phyloP scores from a whole-genome alignment of 2,888 invertebrate species.

The Furcula furcula region DNA sequence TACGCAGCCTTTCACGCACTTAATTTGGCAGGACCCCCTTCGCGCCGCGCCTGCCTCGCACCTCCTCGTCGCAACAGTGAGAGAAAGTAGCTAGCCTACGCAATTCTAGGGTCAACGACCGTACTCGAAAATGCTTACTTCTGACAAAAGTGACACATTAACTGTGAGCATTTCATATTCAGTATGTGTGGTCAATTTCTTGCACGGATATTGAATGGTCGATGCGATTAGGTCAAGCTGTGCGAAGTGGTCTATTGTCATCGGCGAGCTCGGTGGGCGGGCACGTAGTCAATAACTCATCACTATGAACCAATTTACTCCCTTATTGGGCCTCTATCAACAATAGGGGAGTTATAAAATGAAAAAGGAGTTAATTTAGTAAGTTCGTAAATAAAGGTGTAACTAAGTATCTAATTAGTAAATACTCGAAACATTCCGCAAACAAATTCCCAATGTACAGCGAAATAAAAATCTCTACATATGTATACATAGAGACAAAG shows the following conservation, averaged over 20 bases:
- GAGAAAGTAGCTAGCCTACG: conserved; percentile 82
- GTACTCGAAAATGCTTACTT: conserved; percentile 77
- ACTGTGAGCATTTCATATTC: conserved; percentile 75
- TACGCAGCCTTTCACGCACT: conserved; percentile 77
- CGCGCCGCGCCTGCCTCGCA: conserved; percentile 52
- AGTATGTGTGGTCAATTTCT: conserved; percentile 75
- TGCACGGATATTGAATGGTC: conserved; percentile 62
- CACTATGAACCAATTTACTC: no score
- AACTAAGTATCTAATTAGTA: no score
- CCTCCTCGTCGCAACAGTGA: conserved; percentile 59
- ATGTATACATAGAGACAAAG: conserved; percentile 2
- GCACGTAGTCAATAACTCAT: conserved; percentile 43
- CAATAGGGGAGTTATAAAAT: no score
- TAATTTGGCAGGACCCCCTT: conserved; percentile 79
- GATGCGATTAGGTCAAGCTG: conserved; percentile 60
- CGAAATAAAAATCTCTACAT: conserved; percentile 11
- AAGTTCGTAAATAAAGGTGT: no score
- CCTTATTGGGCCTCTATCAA: no score
- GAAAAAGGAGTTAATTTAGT: no score
- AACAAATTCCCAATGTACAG: no score
- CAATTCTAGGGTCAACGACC: conserved; percentile 79
- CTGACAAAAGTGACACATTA: conserved; percentile 80
- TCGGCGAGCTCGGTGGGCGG: conserved; percentile 31
- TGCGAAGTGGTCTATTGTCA: conserved; percentile 36
- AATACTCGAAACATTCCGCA: no score